Conservation (phyloP, 2,113 vertebrate species). For the Serilophus lunatus region DNA sequence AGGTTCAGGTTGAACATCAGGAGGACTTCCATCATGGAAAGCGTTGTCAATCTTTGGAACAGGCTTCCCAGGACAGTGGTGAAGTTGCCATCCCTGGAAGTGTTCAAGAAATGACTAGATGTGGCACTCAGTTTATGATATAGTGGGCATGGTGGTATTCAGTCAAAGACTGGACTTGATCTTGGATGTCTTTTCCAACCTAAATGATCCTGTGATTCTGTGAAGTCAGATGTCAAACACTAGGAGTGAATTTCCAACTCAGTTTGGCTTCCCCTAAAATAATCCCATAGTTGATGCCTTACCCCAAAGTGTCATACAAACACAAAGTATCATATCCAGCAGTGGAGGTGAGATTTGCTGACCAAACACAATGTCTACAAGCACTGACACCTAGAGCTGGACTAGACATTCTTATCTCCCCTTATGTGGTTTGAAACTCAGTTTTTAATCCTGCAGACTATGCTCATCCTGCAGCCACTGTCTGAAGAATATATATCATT, state of each 20-base stretch:
- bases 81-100: neutral
- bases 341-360: neutral
- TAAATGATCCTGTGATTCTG: neutral
- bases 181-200: neutral
- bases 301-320: neutral
- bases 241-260: neutral
- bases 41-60: neutral
- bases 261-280: neutral
- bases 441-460: neutral
- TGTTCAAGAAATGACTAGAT: fast-evolving
- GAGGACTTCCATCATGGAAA: neutral
- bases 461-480: neutral
- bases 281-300: neutral
- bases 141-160: neutral
- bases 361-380: neutral
- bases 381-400: neutral
- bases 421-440: fast-evolving
- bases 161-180: neutral
- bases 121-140: neutral
- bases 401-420: neutral
- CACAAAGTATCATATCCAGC: neutral
- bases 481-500: neutral
- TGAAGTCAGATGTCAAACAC: neutral
- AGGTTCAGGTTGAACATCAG: neutral
- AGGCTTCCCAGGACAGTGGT: neutral